Evolutionary conservation across 2,797 vertebrate species (phyloP), one percentile per base, ranked within the genome.

Genomic region (Nyctalus aviator): DNA sequence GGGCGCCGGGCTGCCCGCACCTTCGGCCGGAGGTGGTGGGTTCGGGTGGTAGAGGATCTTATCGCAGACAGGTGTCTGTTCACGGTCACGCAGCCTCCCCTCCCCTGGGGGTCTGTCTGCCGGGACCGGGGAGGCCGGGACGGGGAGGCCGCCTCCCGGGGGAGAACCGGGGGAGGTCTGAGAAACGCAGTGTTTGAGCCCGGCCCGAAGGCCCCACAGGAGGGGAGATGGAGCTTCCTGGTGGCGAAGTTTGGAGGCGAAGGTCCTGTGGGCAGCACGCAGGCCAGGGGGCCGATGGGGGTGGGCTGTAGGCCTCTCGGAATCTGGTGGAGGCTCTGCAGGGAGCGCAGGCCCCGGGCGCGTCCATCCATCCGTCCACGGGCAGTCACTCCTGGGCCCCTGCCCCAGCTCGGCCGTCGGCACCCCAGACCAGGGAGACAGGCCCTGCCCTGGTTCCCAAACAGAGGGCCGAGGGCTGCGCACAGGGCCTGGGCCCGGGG

Each of bases 361-460:
- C 55, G 30, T 66, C 69, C 27, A 44, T 73, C 85, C 64, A 64
- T 59, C 86, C 3, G 8, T 7, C 84, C 6, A 12, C 32, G 57
- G 73, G 13, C 37, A 71, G 11, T 82, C 84, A 69, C 69, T 95
- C 84, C 32, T 30, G 57, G 9, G 30, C 48, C 20, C 35, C 41
- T 71, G 79, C 75, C 77, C 73, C 72, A 12, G 41, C 8, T 50
- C 32, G 32, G 66, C 11, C 27, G 68, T 73, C 20, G 21, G 57
- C 17, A 78, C 37, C 53, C 17, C 30, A 32, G 59, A 48, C 50
- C 13, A 23, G 41, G 23, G n/a, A 66, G 35, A 78, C 23, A 59
- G 73, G 50, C 57, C 81, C 46, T 78, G 35, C 18, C 8, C 27
- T 68, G 37, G n/a, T 62, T 92, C 73, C 92, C 84, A 66, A 92